Conservation (phyloP, 2,797 vertebrate species). For the Anniella stebbinsi region DNA sequence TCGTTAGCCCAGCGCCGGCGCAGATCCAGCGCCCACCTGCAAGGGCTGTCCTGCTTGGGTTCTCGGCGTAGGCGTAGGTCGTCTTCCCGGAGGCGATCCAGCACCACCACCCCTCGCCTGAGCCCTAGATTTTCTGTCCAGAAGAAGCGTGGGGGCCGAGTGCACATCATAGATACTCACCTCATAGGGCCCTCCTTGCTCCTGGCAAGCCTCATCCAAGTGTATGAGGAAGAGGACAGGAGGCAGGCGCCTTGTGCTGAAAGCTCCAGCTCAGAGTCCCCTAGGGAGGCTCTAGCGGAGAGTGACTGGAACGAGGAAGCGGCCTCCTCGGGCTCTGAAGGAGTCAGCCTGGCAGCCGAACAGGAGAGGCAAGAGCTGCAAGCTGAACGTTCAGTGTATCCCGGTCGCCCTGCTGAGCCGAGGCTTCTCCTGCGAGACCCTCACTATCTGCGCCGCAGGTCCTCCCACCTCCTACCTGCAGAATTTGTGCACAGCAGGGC, state of each 20-base stretch:
- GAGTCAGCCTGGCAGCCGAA: not conserved
- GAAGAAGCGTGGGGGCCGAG: constrained; percentile 52
- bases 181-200: constrained; percentile 82
- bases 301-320: not conserved
- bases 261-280: constrained; percentile 36
- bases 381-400: constrained; percentile 44
- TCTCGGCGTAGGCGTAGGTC: constrained; percentile 16
- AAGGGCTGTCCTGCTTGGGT: constrained; percentile 70
- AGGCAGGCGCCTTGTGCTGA: rapidly evolving
- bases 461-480: constrained; percentile 80
- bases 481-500: constrained; percentile 62
- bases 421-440: constrained; percentile 77
- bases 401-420: constrained; percentile 38
- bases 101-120: constrained; percentile 83
- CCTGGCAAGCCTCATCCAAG: constrained; percentile 82
- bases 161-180: constrained; percentile 73
- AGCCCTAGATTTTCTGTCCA: constrained; percentile 84
- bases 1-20: constrained; percentile 80
- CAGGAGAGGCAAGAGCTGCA: not conserved
- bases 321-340: constrained; percentile 17
- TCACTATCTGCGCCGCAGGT: constrained; percentile 82
- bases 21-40: constrained; percentile 77
- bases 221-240: constrained; percentile 62
- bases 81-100: constrained; percentile 81
- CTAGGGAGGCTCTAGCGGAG: constrained; percentile 49